A percentile compares a stretch with the other conserved stretches of the same genome.
Evolutionary conservation across 2,797 vertebrate genomes (phyloP).

Genomic region (Intellagama lesueurii): DNA sequence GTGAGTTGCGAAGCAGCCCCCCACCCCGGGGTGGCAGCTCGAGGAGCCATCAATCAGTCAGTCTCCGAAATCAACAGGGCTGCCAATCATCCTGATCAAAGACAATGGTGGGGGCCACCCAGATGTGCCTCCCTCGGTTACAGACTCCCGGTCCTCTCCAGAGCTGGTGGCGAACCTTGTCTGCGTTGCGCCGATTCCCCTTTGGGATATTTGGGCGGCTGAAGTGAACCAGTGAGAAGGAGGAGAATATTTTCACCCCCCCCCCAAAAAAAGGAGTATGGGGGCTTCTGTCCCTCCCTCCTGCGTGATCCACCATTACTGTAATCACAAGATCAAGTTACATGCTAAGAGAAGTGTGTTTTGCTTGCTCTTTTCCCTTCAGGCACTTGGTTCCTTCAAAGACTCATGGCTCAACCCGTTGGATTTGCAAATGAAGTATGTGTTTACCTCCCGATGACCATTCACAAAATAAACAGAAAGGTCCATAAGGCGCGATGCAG

Average conservation of each 20-base stretch:
- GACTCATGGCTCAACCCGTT: no score
- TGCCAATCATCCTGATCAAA: slow-evolving; percentile 16
- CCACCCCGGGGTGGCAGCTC: neutral
- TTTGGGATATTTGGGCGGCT: neutral
- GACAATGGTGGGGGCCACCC: neutral
- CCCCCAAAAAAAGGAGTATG: neutral
- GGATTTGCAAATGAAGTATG: no score
- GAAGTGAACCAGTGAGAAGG: neutral
- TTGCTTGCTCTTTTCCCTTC: no score
- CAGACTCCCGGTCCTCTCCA: neutral
- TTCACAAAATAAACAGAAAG: no score
- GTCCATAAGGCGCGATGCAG: no score
- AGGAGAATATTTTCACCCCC: neutral
- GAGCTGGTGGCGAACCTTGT: neutral
- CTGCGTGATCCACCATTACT: neutral
- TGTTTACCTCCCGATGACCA: no score
- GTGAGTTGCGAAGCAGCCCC: slow-evolving; percentile 22
- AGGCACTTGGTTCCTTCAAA: no score
- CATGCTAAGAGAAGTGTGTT: neutral
- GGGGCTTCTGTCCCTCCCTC: neutral
- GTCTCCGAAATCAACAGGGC: neutral
- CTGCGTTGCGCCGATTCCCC: neutral
- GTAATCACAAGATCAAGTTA: neutral
- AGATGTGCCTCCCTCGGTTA: neutral
- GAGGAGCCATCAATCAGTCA: slow-evolving; percentile 9